These are phyloP conservation scores for Diplodus puntazzo DNA, from an alignment of 2,797 vertebrate species.

Conservation along the genomic window DNA sequence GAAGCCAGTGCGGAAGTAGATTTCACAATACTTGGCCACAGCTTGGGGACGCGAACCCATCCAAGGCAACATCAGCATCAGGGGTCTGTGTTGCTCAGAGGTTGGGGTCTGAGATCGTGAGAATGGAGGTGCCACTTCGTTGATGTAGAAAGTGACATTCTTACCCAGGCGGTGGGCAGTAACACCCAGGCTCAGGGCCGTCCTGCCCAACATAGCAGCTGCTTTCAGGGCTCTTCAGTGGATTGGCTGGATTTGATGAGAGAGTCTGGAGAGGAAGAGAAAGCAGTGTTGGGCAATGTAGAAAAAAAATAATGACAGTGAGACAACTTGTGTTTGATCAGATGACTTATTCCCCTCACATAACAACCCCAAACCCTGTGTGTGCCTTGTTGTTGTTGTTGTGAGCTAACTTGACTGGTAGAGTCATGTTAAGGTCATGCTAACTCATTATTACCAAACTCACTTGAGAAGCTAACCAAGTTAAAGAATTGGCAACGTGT, in stretches of 20 bases:
- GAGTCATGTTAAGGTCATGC: no score
- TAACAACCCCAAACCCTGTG: background rate
- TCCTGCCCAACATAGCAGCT: conserved; percentile 63
- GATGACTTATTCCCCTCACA: no score
- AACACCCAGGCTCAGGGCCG: conserved; percentile 61
- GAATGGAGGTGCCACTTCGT: conserved; percentile 35
- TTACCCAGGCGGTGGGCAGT: conserved; percentile 76
- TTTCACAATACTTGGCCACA: conserved; percentile 80
- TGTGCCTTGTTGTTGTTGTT: no score
- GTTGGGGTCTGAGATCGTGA: background rate
- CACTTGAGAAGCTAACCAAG: no score
- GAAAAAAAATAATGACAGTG: no score
- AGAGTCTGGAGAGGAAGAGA: background rate
- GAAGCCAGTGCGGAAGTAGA: conserved; percentile 81
- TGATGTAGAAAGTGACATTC: conserved; percentile 77
- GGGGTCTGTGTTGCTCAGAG: conserved; percentile 52
- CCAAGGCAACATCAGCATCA: conserved; percentile 86
- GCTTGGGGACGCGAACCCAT: conserved; percentile 75
- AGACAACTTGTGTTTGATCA: background rate
- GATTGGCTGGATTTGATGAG: no score
- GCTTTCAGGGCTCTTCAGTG: background rate
- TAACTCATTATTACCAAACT: no score
- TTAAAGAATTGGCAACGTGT: no score
- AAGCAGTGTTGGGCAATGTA: background rate
- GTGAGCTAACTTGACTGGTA: no score